Evolutionary conservation across 1,140 invertebrate genomes (phyloP).

Genomic region (Batillaria attramentaria): DNA sequence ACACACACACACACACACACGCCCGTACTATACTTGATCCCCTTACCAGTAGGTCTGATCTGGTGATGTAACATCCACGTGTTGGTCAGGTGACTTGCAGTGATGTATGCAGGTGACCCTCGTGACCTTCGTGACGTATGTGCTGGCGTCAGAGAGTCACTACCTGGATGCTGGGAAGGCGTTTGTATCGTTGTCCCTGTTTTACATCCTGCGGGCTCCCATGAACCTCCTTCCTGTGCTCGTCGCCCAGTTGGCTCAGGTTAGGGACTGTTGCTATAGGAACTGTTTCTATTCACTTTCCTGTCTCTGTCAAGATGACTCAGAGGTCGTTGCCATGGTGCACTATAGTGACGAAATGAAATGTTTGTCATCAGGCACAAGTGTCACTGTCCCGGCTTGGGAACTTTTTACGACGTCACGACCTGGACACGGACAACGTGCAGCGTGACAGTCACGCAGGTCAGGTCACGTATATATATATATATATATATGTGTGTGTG

Average conservation of each 20-base stretch:
- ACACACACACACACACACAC: background rate
- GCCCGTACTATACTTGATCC: too few species aligned
- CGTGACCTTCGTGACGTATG: conserved; percentile 83
- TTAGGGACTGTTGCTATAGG: too few species aligned
- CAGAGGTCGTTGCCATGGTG: too few species aligned
- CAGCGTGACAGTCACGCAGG: conserved; percentile 45
- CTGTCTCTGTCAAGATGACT: too few species aligned
- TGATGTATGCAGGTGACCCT: conserved; percentile 84
- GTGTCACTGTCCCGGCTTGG: conserved; percentile 67
- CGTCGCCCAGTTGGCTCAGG: conserved; percentile 72
- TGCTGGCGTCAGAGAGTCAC: conserved; percentile 73
- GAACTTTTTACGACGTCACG: conserved; percentile 64
- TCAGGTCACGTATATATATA: too few species aligned
- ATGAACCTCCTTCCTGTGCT: conserved; percentile 77
- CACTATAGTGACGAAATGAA: too few species aligned
- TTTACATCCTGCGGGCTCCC: conserved; percentile 97
- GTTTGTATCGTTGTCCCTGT: conserved; percentile 97
- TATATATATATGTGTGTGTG: too few species aligned
- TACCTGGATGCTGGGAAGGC: conserved; percentile 89
- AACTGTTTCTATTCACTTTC: too few species aligned
- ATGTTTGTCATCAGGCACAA: conserved; percentile 59
- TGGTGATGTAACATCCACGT: too few species aligned
- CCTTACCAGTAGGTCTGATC: too few species aligned
- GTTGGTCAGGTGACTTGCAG: too few species aligned
- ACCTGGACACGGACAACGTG: conserved; percentile 64